Evolutionary conservation across 2,797 vertebrate genomes (phyloP).

Genomic region (Epinephelus awoara): DNA sequence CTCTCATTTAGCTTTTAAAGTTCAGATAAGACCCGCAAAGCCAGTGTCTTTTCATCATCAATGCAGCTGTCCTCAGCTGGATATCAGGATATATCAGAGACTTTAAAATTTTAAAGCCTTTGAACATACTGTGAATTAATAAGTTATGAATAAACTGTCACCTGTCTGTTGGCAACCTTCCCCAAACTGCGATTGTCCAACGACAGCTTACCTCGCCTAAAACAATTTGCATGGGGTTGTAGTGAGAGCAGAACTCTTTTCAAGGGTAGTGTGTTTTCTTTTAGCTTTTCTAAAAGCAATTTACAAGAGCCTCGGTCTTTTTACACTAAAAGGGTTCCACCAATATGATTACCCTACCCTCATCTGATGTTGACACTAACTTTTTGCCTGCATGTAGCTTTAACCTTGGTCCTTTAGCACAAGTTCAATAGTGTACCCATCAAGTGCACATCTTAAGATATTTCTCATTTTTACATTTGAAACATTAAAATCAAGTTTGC

Average conservation of each 20-base stretch:
- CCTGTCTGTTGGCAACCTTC: not conserved
- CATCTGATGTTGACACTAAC: too few relatives aligned
- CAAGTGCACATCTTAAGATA: too few relatives aligned
- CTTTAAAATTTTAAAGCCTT: slow-evolving; percentile 1
- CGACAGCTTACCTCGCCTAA: slow-evolving; percentile 16
- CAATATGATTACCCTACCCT: too few relatives aligned
- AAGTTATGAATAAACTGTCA: too few relatives aligned
- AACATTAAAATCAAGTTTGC: not conserved
- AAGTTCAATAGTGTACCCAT: too few relatives aligned
- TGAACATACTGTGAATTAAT: slow-evolving; percentile 3
- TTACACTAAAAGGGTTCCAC: too few relatives aligned
- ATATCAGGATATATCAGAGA: slow-evolving; percentile 20
- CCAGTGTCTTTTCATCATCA: slow-evolving; percentile 33
- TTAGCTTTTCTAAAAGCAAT: too few relatives aligned
- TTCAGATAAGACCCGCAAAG: slow-evolving; percentile 37
- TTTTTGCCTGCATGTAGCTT: too few relatives aligned
- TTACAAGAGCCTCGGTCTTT: too few relatives aligned
- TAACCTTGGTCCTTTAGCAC: too few relatives aligned
- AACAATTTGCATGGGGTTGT: not conserved
- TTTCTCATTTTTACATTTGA: not conserved
- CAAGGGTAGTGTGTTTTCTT: not conserved
- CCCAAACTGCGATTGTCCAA: slow-evolving; percentile 3
- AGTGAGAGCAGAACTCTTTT: not conserved
- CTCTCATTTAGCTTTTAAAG: slow-evolving; percentile 50
- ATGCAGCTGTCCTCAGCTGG: not conserved